These are phyloP conservation scores for Nysson spinosus DNA, from an alignment of 2,888 invertebrate species.

Conservation along the genomic window DNA sequence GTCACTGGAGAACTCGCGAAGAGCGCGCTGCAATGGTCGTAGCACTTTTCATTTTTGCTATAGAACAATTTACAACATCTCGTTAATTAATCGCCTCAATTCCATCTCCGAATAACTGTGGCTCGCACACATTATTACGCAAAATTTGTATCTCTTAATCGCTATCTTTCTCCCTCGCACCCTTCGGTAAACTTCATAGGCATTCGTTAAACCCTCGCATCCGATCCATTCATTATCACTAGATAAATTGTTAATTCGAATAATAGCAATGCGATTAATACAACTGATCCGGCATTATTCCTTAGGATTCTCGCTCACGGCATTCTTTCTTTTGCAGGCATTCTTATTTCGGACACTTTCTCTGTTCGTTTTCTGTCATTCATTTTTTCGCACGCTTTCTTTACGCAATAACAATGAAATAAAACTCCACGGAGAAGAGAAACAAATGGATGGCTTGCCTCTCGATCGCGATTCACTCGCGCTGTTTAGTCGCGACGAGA, in stretches of 20 bases:
- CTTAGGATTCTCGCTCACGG: slow-evolving; percentile 18
- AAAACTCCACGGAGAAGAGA: slow-evolving; percentile 46
- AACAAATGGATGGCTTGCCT: slow-evolving; percentile 40
- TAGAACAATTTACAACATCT: slow-evolving; percentile 71
- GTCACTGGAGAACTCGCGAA: slow-evolving; percentile 30
- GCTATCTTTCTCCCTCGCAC: slow-evolving; percentile 8
- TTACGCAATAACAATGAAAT: slow-evolving; percentile 51
- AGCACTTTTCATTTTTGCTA: slow-evolving; percentile 68
- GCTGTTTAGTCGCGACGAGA: slow-evolving; percentile 13
- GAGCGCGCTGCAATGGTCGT: slow-evolving; percentile 61
- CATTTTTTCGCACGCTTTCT: slow-evolving; percentile 8
- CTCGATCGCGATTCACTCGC: slow-evolving; percentile 30
- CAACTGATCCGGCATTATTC: slow-evolving; percentile 35
- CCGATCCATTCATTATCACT: slow-evolving; percentile 51
- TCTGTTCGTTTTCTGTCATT: slow-evolving; percentile 19
- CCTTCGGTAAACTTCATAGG: slow-evolving; percentile 1
- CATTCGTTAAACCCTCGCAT: slow-evolving; percentile 16
- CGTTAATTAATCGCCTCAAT: slow-evolving; percentile 67
- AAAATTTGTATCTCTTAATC: slow-evolving; percentile 29
- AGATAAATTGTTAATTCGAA: slow-evolving; percentile 49
- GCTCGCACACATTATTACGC: slow-evolving; percentile 34
- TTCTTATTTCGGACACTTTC: slow-evolving; percentile 20
- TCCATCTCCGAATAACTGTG: slow-evolving; percentile 59
- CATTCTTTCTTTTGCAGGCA: slow-evolving; percentile 6
- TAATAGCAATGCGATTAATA: slow-evolving; percentile 49